Base-by-base conservation (phyloP, 64 coral and sea anemone genomes). In the Orbicella faveolata region DNA sequence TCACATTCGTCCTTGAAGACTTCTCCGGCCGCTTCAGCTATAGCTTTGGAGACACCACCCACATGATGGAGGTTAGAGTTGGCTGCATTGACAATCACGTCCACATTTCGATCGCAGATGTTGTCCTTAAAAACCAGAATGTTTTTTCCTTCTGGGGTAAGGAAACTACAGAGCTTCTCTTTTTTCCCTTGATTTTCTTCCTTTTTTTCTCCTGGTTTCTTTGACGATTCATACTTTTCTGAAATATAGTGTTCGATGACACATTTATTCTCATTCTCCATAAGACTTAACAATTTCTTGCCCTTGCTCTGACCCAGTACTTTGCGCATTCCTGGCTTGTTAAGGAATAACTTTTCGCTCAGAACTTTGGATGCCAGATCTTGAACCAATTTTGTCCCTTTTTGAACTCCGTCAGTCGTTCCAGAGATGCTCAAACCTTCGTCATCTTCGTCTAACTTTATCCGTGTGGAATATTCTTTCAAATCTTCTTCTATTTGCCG, bases 11-110 rank as follows among this genome's bases (percentile, higher is more conserved):
- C 90, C 67, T 96, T 87, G 35, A 96, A 87, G 25, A 33, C 63
- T 13, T 75, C 30, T 53, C 94, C 94, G 2, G 90, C 94, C 21
- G 48, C 76, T 26, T 89, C 41, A 36, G 84, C 23, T 75, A 96
- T 92, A 23, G 57, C 52, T 23, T 62, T 76, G 1, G 92, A 79
- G 26, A 93, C 76, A 52, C 87, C 92, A 67, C 79, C 87, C 61
- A 26, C 65, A 39, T 93, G 92, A 19, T 93, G n/a, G n/a, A 93
- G 70, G 15, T 89, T 62, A 6, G 67, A 15, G 17, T 89, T 93
- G 19, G 92, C 92, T 16, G 92, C 92, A 53, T 89, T 93, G 11
- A 93, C 92, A 76, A 93, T 89, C 8, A 93, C 92, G 41, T 93
- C 86, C 61, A 88, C 86, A 13, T 74, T 25, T 55, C 88, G 92